Conservation (phyloP, 2,113 vertebrate species). For the Alexandromys fortis region DNA sequence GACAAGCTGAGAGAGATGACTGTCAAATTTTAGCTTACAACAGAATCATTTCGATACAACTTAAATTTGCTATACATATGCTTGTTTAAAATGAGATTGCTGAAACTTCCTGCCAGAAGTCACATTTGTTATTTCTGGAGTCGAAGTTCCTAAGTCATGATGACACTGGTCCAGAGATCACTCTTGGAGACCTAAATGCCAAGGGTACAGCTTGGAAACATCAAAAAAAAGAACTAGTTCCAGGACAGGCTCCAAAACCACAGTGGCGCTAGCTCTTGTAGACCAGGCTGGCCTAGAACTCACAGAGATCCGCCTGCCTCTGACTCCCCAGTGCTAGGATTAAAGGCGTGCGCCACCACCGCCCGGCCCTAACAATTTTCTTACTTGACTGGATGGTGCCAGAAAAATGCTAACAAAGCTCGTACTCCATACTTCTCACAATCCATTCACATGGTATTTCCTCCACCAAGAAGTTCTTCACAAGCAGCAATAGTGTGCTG, state of each 20-base stretch:
- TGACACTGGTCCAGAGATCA: not conserved
- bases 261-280: no score
- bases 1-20: not conserved
- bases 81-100: not conserved
- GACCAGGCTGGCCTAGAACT: no score
- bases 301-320: no score
- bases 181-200: not conserved
- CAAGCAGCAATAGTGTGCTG: not conserved
- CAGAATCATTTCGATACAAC: not conserved
- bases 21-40: not conserved
- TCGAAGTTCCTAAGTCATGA: not conserved
- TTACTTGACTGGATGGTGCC: not conserved
- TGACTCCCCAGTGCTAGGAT: no score
- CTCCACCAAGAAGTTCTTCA: not conserved
- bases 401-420: conserved; percentile 2
- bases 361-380: not conserved
- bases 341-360: no score
- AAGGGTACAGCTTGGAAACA: not conserved
- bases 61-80: not conserved
- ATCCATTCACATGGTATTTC: not conserved
- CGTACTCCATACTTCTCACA: conserved; percentile 22
- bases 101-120: not conserved
- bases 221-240: no score
- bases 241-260: no score
- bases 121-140: not conserved